These are phyloP conservation scores for Andrena marginata DNA, from an alignment of 2,888 invertebrate genomes.

Conservation along the genomic window DNA sequence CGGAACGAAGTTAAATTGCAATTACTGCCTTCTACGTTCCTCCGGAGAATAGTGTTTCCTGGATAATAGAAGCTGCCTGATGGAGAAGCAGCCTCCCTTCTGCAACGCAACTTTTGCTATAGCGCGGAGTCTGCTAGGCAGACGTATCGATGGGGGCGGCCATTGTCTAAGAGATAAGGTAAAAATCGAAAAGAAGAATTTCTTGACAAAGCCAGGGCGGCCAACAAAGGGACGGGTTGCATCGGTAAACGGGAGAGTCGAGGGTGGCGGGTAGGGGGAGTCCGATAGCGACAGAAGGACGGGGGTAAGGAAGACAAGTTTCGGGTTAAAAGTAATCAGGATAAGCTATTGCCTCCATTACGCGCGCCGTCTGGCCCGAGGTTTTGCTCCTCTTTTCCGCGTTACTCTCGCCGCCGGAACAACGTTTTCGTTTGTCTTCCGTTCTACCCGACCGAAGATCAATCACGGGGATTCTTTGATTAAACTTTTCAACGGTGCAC, in stretches of 20 bases:
- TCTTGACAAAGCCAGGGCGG: constrained; percentile 45
- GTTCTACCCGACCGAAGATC: constrained; percentile 48
- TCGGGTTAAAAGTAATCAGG: constrained; percentile 79
- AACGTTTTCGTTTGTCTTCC: constrained; percentile 47
- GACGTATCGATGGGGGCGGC: constrained; percentile 54
- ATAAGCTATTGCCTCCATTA: constrained; percentile 79
- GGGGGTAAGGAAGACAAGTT: constrained; percentile 64
- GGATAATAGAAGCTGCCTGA: constrained; percentile 14
- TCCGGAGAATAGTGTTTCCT: neutral
- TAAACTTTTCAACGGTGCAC: constrained; percentile 26
- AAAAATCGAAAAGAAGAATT: constrained; percentile 52
- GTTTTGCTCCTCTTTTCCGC: constrained; percentile 47
- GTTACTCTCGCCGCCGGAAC: constrained; percentile 11
- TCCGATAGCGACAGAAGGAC: constrained; percentile 37
- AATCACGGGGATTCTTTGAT: constrained; percentile 51
- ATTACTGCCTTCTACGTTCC: neutral
- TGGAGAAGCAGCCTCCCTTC: neutral
- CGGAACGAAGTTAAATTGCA: neutral
- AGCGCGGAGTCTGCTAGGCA: neutral
- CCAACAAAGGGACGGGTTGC: constrained; percentile 55
- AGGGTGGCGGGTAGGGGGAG: constrained; percentile 25
- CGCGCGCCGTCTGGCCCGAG: constrained; percentile 72
- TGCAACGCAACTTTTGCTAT: constrained; percentile 1
- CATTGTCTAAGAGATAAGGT: constrained; percentile 53
- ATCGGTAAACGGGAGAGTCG: constrained; percentile 53